Conservation (phyloP, 1,140 invertebrate species). For the Drosophila teissieri region DNA sequence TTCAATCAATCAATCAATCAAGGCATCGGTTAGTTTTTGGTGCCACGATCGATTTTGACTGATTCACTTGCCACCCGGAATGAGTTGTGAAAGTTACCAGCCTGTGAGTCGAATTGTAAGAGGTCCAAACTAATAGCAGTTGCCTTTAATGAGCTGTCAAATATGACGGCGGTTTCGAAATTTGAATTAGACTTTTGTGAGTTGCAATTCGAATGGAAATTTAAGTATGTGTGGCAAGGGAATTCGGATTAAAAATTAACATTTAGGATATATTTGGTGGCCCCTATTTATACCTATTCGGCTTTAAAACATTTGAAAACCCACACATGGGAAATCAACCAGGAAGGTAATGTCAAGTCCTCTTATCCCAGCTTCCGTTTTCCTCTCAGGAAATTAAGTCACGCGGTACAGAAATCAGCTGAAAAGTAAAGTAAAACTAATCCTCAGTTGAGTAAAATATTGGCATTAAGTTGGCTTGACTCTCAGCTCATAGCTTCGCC, state of each 20-base stretch:
- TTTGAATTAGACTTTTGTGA: background rate
- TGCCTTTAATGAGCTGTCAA: constrained; percentile 32
- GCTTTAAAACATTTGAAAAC: too few relatives aligned
- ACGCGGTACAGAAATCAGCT: background rate
- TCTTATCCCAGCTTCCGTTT: background rate
- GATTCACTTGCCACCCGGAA: constrained; percentile 47
- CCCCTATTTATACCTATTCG: too few relatives aligned
- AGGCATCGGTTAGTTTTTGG: constrained; percentile 18
- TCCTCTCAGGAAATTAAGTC: background rate
- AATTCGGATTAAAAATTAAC: background rate
- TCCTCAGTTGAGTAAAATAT: constrained; percentile 21
- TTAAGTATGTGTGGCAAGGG: background rate
- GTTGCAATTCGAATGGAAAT: background rate
- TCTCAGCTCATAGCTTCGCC: constrained; percentile 1
- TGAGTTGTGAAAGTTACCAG: constrained; percentile 39
- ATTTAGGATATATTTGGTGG: background rate
- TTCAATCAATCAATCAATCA: constrained; percentile 30
- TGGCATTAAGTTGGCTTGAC: constrained; percentile 5
- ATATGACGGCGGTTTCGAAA: constrained; percentile 10
- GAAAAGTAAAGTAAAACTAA: constrained; percentile 6
- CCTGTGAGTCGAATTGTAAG: background rate
- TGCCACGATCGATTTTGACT: constrained; percentile 39
- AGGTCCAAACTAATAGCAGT: constrained; percentile 31
- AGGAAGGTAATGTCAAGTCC: too few relatives aligned
- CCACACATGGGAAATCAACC: too few relatives aligned